Conservation (phyloP, 37 sponge, comb jelly and placozoan genomes). For the Halichondria panicea region DNA sequence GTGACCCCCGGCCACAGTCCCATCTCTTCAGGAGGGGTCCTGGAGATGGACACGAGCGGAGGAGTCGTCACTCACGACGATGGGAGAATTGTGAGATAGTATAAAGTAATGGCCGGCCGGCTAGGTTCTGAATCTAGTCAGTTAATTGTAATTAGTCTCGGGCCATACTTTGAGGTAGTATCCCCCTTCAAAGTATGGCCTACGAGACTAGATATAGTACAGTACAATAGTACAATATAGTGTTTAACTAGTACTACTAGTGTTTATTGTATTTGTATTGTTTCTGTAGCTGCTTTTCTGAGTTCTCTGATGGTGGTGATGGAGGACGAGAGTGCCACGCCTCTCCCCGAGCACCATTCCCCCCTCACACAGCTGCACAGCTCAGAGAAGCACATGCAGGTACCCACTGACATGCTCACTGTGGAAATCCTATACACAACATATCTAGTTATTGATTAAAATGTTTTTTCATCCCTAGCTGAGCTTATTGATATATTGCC, state of each 20-base stretch:
- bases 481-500: too few species aligned
- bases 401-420: neutral
- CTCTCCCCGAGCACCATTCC: constrained; percentile 34
- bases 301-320: constrained; percentile 23
- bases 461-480: too few species aligned
- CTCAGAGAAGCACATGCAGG: constrained; percentile 49
- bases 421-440: neutral
- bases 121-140: neutral
- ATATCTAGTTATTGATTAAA: neutral
- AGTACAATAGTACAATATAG: too few species aligned
- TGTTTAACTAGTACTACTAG: neutral
- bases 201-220: neutral
- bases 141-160: neutral
- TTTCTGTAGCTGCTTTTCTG: constrained; percentile 41
- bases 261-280: too few species aligned
- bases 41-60: constrained; percentile 23
- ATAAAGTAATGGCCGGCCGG: neutral
- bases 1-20: constrained; percentile 49
- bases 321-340: constrained; percentile 48
- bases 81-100: constrained; percentile 59
- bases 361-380: constrained; percentile 37
- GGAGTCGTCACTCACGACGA: constrained; percentile 42
- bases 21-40: constrained; percentile 26
- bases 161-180: neutral
- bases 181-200: neutral